phyloP scores from a whole-genome alignment of 2,797 vertebrate species.

The Melanotaenia maccullochi region DNA sequence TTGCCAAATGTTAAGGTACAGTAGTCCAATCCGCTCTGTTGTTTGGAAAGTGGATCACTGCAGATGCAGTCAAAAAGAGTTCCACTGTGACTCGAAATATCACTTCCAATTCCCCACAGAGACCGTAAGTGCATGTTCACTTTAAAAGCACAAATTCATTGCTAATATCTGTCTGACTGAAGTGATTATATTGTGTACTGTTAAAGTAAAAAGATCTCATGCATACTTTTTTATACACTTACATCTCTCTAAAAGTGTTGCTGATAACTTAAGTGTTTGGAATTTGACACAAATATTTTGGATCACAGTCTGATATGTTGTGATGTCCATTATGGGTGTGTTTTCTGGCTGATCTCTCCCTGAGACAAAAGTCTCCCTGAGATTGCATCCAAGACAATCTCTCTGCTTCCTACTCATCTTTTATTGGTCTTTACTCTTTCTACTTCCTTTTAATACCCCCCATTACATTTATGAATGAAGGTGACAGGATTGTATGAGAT shows the following conservation, averaged over 20 bases:
- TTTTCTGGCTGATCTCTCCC: slow-evolving; percentile 49
- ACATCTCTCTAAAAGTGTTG: slow-evolving; percentile 31
- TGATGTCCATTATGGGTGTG: slow-evolving; percentile 47
- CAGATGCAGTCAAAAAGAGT: background rate
- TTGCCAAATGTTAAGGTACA: background rate
- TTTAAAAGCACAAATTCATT: slow-evolving; percentile 34
- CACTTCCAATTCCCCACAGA: slow-evolving; percentile 20
- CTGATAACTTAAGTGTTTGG: slow-evolving; percentile 48
- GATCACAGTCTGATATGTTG: slow-evolving; percentile 52
- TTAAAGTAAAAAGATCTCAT: slow-evolving; percentile 41
- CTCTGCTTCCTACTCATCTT: slow-evolving; percentile 9
- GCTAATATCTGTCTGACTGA: slow-evolving; percentile 32
- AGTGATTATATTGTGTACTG: slow-evolving; percentile 17
- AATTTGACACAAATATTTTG: slow-evolving; percentile 60
- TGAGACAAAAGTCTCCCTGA: slow-evolving; percentile 51
- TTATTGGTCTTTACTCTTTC: slow-evolving; percentile 12
- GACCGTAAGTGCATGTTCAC: slow-evolving; percentile 32
- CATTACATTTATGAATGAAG: background rate
- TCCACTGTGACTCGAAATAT: slow-evolving; percentile 18
- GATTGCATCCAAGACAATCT: slow-evolving; percentile 30
- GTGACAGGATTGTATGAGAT: background rate
- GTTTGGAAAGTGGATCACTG: slow-evolving; percentile 5
- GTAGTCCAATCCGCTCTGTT: slow-evolving; percentile 1
- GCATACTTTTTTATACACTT: slow-evolving; percentile 33
- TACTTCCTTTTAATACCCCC: slow-evolving; percentile 8